phyloP scores from a whole-genome alignment of 2,888 invertebrate genomes.

The Leptinotarsa haldemani region DNA sequence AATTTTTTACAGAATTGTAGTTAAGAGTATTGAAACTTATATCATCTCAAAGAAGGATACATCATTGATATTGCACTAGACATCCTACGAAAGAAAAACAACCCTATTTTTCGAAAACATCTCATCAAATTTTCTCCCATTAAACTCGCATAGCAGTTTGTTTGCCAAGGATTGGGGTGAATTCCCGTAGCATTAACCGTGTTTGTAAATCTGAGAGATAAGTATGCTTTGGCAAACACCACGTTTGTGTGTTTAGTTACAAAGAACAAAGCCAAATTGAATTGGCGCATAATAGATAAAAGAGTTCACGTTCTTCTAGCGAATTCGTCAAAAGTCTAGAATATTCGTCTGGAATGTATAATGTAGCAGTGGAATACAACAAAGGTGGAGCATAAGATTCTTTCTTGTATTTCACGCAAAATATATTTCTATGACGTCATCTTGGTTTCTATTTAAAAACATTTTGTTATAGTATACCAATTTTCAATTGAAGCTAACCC shows the following conservation, averaged over 20 bases:
- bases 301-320: conserved; percentile 43
- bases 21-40: too few species aligned
- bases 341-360: too few species aligned
- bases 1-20: too few species aligned
- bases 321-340: conserved; percentile 27
- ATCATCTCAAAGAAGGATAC: too few species aligned
- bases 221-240: conserved; percentile 45
- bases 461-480: too few species aligned
- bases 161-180: conserved; percentile 39
- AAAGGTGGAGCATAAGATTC: too few species aligned
- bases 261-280: conserved; percentile 50
- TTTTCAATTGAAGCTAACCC: too few species aligned
- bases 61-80: too few species aligned
- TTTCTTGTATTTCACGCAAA: too few species aligned
- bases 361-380: too few species aligned
- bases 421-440: too few species aligned
- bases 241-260: conserved; percentile 44
- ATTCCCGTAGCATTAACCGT: conserved; percentile 38
- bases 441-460: too few species aligned
- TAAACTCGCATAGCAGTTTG: conserved; percentile 23
- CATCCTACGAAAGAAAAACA: background rate
- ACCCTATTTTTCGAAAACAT: background rate
- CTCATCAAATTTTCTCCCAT: conserved; percentile 7
- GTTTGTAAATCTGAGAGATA: conserved; percentile 44
- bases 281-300: conserved; percentile 48